Base-by-base conservation (phyloP, 1,140 invertebrate species). In the Drosophila repletoides region DNA sequence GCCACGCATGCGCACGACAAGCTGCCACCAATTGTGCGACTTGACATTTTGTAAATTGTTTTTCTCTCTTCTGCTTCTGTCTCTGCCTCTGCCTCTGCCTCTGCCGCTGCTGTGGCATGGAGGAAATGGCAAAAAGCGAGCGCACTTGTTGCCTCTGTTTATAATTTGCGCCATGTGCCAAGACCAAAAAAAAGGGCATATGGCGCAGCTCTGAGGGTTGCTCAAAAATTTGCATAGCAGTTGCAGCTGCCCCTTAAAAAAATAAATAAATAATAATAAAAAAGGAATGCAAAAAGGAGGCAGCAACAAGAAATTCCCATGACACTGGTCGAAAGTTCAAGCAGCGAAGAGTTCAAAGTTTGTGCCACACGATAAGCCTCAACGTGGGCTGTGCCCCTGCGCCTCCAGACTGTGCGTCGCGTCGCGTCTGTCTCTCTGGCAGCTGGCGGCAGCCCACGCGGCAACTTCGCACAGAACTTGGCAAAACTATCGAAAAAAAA, bases 141-240 rank as follows among this genome's bases (percentile, higher is more conserved):
- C 10, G 24, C 56, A 67, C 64, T 67, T 67, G 64, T 61, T 60
- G 63, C 45, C 26, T 34, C 64, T 61, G 64, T 52, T 60, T 56
- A 67, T 67, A 61, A 67, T 52, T 67, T 67, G 64, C 40, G 64
- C 64, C 56, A 38, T 67, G 46, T 67, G 64, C 64, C 38, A 45
- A 31, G 53, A n/a, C n/a, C n/a, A n/a, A n/a, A n/a, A n/a, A n/a
- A n/a, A n/a, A n/a, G n/a, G n/a, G n/a, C n/a, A n/a, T n/a, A n/a
- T n/a, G 40, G 43, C 34, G 19, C 43, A 9, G 14, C 7, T 10
- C 14, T 34, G 43, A 67, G 64, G 56, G 56, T 46, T 67, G 64
- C 46, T 28, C 3, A 2, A 52, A 38, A 19, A 64, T 67, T 67
- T 61, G 58, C 64, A 67, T 67, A 61, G 48, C 59, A 52, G 46